These are phyloP conservation scores for Scomber scombrus DNA, from an alignment of 2,113 vertebrate species.

Conservation along the genomic window DNA sequence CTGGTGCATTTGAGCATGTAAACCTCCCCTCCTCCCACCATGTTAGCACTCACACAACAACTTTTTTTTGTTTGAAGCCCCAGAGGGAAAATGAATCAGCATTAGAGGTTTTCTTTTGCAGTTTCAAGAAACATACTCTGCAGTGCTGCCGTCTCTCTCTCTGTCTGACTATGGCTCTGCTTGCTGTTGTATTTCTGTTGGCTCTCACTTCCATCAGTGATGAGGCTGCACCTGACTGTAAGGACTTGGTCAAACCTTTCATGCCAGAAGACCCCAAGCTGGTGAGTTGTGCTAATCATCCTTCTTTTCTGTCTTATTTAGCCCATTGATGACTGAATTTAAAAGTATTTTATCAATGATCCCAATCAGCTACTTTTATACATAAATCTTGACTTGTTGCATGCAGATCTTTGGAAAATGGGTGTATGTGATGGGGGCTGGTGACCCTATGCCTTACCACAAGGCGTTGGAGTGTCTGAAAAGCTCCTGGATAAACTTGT, in stretches of 20 bases:
- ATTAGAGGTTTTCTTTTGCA: slow-evolving; percentile 55
- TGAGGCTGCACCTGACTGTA: slow-evolving; percentile 71
- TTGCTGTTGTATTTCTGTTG: slow-evolving; percentile 47
- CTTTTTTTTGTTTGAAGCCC: slow-evolving; percentile 11
- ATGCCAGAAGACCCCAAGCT: slow-evolving; percentile 66
- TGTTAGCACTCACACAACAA: slow-evolving; percentile 34
- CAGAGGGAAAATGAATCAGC: slow-evolving; percentile 47
- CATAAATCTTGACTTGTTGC: background rate
- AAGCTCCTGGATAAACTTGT: slow-evolving; percentile 80
- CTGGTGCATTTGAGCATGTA: slow-evolving; percentile 33
- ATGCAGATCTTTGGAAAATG: slow-evolving; percentile 79
- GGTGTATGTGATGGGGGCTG: slow-evolving; percentile 81
- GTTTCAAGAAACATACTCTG: slow-evolving; percentile 24
- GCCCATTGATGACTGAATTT: background rate
- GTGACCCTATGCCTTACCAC: slow-evolving; percentile 75
- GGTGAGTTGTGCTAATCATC: slow-evolving; percentile 47
- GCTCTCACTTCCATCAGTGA: slow-evolving; percentile 52
- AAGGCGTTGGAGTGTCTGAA: slow-evolving; percentile 74
- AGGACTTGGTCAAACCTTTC: slow-evolving; percentile 72
- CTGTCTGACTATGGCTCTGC: slow-evolving; percentile 63
- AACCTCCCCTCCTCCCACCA: slow-evolving; percentile 2
- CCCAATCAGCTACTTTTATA: background rate
- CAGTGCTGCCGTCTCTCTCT: slow-evolving; percentile 21
- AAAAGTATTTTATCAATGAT: background rate
- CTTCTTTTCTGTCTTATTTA: slow-evolving; percentile 17